These are phyloP conservation scores for Limnephilus auricula DNA, from an alignment of 2,888 invertebrate genomes.

Conservation along the genomic window DNA sequence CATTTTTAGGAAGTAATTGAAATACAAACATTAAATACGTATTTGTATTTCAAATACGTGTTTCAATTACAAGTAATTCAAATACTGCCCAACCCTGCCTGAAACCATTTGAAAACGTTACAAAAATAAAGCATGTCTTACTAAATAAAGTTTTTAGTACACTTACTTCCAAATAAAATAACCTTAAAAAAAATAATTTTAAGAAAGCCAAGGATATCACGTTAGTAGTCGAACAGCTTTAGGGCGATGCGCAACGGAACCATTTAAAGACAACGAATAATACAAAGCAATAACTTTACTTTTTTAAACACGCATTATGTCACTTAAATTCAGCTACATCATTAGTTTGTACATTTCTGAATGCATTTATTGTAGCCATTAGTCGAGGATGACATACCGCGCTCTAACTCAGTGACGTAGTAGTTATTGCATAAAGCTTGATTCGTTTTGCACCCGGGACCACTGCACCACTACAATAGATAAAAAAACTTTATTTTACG, in stretches of 20 bases:
- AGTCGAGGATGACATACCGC: slow-evolving; percentile 41
- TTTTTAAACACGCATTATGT: neutral
- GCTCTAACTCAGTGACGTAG: slow-evolving; percentile 14
- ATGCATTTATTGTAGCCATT: slow-evolving; percentile 35
- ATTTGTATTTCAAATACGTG: too few species aligned
- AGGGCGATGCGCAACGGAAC: neutral
- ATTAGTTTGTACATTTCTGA: neutral
- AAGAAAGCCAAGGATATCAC: neutral
- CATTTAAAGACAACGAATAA: neutral
- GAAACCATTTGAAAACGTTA: too few species aligned
- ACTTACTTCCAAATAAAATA: too few species aligned
- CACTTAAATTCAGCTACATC: neutral
- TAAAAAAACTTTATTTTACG: neutral
- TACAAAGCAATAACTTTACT: neutral
- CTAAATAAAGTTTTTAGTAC: too few species aligned
- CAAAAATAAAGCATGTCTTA: too few species aligned
- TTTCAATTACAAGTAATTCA: too few species aligned
- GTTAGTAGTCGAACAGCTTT: neutral
- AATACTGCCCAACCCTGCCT: too few species aligned
- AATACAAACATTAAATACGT: too few species aligned
- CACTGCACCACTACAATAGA: neutral
- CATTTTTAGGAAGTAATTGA: too few species aligned
- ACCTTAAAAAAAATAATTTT: too few species aligned
- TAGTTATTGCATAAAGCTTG: slow-evolving; percentile 29
- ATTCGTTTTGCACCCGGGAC: slow-evolving; percentile 44